Conservation (phyloP, 2,113 vertebrate genomes). For the Ovis canadensis region DNA sequence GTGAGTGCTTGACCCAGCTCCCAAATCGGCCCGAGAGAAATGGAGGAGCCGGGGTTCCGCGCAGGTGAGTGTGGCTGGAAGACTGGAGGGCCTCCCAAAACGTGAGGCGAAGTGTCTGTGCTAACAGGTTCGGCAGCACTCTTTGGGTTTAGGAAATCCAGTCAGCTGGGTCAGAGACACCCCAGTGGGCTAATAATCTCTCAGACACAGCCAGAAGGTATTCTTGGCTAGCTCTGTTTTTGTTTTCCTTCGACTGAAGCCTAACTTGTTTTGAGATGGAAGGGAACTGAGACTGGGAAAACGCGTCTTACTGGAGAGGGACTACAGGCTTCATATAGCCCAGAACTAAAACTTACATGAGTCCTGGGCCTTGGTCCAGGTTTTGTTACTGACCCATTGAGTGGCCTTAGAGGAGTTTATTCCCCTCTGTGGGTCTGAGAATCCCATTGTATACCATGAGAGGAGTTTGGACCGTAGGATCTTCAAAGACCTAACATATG, state of each 20-base stretch:
- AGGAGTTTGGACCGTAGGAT: neutral
- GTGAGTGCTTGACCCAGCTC: neutral
- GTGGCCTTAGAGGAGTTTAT: neutral
- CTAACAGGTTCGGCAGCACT: neutral
- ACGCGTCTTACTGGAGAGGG: neutral
- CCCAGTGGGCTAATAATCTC: neutral
- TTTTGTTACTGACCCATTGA: neutral
- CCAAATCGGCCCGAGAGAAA: neutral
- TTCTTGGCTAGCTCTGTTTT: neutral
- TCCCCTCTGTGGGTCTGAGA: neutral
- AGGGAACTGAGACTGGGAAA: neutral
- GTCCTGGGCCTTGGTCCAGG: neutral
- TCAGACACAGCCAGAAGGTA: neutral
- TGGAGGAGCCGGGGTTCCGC: neutral
- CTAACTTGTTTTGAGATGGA: neutral
- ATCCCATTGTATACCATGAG: neutral
- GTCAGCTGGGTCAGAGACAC: neutral
- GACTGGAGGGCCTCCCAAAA: neutral
- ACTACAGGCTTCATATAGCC: neutral
- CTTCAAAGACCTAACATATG: neutral
- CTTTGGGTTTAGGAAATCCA: neutral
- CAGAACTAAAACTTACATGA: neutral
- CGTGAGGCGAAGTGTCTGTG: neutral
- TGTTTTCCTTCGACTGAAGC: neutral
- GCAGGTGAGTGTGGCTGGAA: conserved; percentile 33